A percentile compares a stretch with the other conserved stretches of the same genome.
Evolutionary conservation across 35 echinoderm and acorn worm genomes (phyloP).

Genomic region (Heliocidaris tuberculata): DNA sequence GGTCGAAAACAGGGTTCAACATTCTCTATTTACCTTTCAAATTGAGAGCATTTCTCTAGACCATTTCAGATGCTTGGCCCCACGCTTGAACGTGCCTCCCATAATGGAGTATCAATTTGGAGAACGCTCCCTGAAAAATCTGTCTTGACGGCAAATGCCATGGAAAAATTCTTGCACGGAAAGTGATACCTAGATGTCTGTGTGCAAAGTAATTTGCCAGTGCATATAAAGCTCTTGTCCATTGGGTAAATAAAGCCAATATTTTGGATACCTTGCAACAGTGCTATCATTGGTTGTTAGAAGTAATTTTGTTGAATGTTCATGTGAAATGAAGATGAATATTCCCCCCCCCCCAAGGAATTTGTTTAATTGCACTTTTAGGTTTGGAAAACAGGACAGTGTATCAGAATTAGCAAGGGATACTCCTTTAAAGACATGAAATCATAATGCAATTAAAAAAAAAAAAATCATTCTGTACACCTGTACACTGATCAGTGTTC

Average conservation of each 20-base stretch:
- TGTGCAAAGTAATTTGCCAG: neutral
- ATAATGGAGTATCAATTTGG: constrained; percentile 18
- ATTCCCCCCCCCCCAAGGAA: too few relatives aligned
- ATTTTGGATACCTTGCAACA: neutral
- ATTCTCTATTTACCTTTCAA: constrained; percentile 13
- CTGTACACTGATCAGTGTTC: too few relatives aligned
- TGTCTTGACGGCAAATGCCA: neutral
- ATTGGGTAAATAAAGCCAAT: neutral
- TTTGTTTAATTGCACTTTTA: too few relatives aligned
- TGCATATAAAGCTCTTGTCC: neutral
- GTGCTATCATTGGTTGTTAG: neutral
- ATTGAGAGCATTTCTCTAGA: neutral
- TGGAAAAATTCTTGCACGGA: neutral
- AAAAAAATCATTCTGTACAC: too few relatives aligned
- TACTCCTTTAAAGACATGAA: too few relatives aligned
- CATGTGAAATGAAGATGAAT: too few relatives aligned
- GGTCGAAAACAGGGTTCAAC: neutral
- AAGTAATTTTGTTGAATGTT: too few relatives aligned
- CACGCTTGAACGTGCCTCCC: neutral
- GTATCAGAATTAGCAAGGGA: too few relatives aligned
- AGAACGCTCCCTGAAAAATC: constrained; percentile 1
- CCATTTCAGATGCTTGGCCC: neutral
- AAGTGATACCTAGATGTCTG: neutral
- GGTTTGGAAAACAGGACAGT: too few relatives aligned
- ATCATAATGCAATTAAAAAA: too few relatives aligned